Evolutionary conservation across 2,888 invertebrate genomes (phyloP), one percentile per base, ranked within the genome.

Genomic region (Dioctria rufipes): DNA sequence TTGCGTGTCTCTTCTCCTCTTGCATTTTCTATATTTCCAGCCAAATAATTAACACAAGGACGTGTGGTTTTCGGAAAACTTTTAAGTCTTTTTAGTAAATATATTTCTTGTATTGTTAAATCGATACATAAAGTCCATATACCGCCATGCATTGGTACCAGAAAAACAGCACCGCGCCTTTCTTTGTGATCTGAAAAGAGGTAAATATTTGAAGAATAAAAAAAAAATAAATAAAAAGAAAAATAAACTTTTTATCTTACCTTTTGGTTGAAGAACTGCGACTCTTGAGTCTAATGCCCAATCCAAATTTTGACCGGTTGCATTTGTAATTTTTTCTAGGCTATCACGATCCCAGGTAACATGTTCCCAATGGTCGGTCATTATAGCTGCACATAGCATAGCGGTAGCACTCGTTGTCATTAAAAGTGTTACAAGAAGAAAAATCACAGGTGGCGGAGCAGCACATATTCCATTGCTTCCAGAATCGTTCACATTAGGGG

Each of bases 291-390:
- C 94, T 81, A 95, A 90, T 84, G 95, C 91, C 95, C 95, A 95
- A 84, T 94, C 92, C 83, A 94, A 88, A 85, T 87, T 86, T 78
- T 88, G 81, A 51, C 91, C 91, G 51, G 91, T 92, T 83, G 91
- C 91, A 84, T 89, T 89, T 5, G 88, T 85, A 65, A 88, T 86
- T n/a, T 87, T 86, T 80, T 88, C 87, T 58, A 89, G 81, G 73
- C 86, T 87, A 71, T 90, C 91, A 13, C 92, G 91, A 88, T 95
- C 94, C 95, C 96, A 96, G 81, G 92, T 92, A 83, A 96, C 94
- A 87, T 95, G 94, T 89, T 96, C 96, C 96, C 96, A 96, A 88
- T 96, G 95, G 87, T 96, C 95, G 81, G 95, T 95, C 94, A 96
- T 95, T 87, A 96, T 95, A 83, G 96, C 95, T 3, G 93, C 93